A percentile compares a stretch with the other conserved stretches of the same genome.
These are phyloP conservation scores for Prionace glauca DNA, from an alignment of 2,797 vertebrate genomes.

Conservation along the genomic window DNA sequence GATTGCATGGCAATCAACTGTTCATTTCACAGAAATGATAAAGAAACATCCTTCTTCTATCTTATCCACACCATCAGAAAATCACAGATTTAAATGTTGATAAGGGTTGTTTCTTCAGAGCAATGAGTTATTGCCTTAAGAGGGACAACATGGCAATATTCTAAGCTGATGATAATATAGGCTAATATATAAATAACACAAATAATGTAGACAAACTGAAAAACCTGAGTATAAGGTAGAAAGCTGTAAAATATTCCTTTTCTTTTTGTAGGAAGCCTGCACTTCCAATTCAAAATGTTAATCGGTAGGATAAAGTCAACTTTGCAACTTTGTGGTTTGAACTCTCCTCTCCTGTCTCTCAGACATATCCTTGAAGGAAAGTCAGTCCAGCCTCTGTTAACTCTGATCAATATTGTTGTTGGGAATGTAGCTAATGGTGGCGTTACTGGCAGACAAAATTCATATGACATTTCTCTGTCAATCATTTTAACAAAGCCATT, in stretches of 20 bases:
- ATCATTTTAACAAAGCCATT: neutral
- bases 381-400: no score
- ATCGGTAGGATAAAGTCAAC: neutral
- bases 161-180: neutral
- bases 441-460: neutral
- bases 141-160: neutral
- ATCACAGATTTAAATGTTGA: neutral
- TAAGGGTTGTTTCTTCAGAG: neutral
- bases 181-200: neutral
- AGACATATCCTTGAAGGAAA: neutral
- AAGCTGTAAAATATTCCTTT: neutral
- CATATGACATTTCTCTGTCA: neutral
- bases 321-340: neutral
- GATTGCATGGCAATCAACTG: constrained; percentile 51
- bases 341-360: neutral
- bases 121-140: neutral
- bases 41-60: neutral
- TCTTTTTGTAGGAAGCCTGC: neutral
- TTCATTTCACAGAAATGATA: constrained; percentile 50
- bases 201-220: constrained; percentile 17
- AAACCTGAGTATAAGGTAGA: neutral
- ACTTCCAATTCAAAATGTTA: neutral
- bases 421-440: neutral
- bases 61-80: neutral
- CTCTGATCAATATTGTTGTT: neutral